Percentiles rank a stretch among this genome's conserved stretches.
These are phyloP conservation scores for Willowsia nigromaculata DNA, from an alignment of 2,888 invertebrate species.

Conservation along the genomic window DNA sequence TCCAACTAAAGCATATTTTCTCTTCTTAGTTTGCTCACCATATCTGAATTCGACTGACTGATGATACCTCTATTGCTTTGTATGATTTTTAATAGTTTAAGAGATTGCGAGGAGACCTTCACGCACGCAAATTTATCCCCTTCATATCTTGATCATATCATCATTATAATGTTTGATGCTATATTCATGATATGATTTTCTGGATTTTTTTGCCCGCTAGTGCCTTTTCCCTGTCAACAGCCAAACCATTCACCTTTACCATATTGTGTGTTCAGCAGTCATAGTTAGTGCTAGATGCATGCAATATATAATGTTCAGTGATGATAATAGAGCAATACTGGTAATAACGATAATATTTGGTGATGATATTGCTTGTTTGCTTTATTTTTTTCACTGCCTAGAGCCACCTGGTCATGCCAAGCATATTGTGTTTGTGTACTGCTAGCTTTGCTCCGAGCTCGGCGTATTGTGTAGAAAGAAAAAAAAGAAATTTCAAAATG, in stretches of 20 bases:
- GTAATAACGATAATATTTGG: slow-evolving; percentile 37
- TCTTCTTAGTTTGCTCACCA: too few relatives aligned
- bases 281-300: too few relatives aligned
- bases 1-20: too few relatives aligned
- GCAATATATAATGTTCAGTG: background rate
- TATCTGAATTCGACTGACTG: too few relatives aligned
- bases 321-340: slow-evolving; percentile 17
- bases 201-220: background rate
- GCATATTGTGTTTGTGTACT: background rate
- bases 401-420: slow-evolving; percentile 60
- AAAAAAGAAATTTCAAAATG: slow-evolving; percentile 42
- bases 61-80: too few relatives aligned
- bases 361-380: slow-evolving; percentile 61
- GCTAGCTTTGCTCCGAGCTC: background rate
- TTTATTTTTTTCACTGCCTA: slow-evolving; percentile 41
- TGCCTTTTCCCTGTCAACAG: slow-evolving; percentile 44
- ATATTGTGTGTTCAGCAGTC: too few relatives aligned
- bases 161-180: background rate
- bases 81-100: too few relatives aligned
- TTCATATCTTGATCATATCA: too few relatives aligned
- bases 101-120: too few relatives aligned
- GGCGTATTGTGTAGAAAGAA: background rate
- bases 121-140: too few relatives aligned
- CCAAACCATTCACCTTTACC: background rate
- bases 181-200: too few relatives aligned